Percentiles rank a stretch among this genome's conserved stretches.
Evolutionary conservation across 2,888 invertebrate genomes (phyloP).

Genomic region (Anaspis maculata): DNA sequence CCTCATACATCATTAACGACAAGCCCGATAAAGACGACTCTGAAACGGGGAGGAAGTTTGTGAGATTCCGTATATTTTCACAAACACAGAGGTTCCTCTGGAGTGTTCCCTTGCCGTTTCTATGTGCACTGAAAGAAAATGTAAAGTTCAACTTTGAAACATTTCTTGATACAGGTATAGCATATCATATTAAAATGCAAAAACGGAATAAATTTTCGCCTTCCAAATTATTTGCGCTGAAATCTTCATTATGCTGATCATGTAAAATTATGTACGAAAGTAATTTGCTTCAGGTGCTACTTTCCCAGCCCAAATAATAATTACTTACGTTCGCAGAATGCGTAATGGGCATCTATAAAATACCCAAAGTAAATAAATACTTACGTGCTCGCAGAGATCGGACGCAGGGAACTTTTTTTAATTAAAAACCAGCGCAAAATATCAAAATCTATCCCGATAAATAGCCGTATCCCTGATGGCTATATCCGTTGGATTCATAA

Average conservation of each 20-base stretch:
- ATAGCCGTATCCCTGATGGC: too few species aligned
- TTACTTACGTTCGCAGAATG: conserved; percentile 1
- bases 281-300: not conserved
- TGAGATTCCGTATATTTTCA: conserved; percentile 16
- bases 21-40: conserved; percentile 16
- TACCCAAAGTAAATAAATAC: not conserved
- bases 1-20: conserved; percentile 28
- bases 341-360: too few species aligned
- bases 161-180: conserved; percentile 5
- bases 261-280: not conserved
- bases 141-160: conserved; percentile 6
- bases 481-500: too few species aligned
- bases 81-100: conserved; percentile 10
- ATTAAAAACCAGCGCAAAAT: too few species aligned
- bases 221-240: conserved; percentile 3
- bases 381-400: too few species aligned
- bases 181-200: conserved; percentile 7
- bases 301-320: too few species aligned
- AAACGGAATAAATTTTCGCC: conserved; percentile 2
- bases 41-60: conserved; percentile 19
- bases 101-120: conserved; percentile 2
- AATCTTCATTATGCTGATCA: not conserved
- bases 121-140: conserved; percentile 5
- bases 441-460: too few species aligned
- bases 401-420: too few species aligned